A percentile compares a stretch with the other conserved stretches of the same genome.
These are phyloP conservation scores for Strigops habroptila DNA, from an alignment of 2,113 vertebrate species.

Conservation along the genomic window DNA sequence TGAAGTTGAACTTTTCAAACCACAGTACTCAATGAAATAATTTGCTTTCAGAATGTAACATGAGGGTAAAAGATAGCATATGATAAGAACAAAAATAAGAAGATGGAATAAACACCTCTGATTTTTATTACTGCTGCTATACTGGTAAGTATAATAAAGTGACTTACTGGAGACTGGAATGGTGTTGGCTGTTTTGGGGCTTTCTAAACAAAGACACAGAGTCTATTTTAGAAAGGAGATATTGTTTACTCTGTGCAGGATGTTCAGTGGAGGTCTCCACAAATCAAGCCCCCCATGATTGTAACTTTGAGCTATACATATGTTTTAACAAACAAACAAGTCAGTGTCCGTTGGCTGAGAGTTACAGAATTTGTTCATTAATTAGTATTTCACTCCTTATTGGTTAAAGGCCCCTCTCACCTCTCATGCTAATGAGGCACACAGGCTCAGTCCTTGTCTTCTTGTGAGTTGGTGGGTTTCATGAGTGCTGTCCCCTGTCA, in stretches of 20 bases:
- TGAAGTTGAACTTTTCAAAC: background rate
- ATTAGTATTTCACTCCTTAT: background rate
- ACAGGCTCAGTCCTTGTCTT: background rate
- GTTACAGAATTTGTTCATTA: background rate
- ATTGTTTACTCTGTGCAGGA: background rate
- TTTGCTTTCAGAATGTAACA: background rate
- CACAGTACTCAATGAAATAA: background rate
- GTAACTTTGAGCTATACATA: background rate
- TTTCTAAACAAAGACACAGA: background rate
- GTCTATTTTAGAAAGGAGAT: background rate
- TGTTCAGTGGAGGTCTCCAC: background rate
- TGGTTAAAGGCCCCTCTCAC: background rate
- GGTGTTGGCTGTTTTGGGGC: background rate
- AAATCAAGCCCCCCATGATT: background rate
- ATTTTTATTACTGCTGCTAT: background rate
- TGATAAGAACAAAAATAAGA: background rate
- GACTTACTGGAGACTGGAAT: background rate
- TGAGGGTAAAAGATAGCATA: background rate
- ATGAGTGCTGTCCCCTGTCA: background rate
- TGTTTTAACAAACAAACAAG: background rate
- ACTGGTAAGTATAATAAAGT: background rate
- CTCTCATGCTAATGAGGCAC: background rate
- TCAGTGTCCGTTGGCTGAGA: background rate
- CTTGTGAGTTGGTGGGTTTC: background rate
- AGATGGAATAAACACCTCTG: background rate